These are phyloP conservation scores for Trissolcus basalis DNA, from an alignment of 1,140 invertebrate genomes.

Conservation along the genomic window DNA sequence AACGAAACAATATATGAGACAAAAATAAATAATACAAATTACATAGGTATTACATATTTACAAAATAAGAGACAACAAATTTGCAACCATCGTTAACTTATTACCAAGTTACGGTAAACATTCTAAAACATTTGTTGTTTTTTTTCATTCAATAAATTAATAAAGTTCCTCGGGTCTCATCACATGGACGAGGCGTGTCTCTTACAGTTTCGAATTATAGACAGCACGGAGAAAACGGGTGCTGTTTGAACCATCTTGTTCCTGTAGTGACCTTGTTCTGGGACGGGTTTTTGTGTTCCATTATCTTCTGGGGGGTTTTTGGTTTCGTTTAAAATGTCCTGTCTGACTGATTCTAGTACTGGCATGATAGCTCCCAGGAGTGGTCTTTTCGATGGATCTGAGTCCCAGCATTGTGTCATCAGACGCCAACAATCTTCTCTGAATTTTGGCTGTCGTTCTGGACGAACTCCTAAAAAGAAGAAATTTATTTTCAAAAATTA, in stretches of 20 bases:
- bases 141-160: too few species aligned
- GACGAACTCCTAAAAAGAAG: constrained; percentile 25
- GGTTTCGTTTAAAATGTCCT: background rate
- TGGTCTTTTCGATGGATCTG: constrained; percentile 81
- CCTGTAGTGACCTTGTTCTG: background rate
- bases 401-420: constrained; percentile 91
- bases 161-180: too few species aligned
- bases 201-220: background rate
- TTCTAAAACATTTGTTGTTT: too few species aligned
- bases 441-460: constrained; percentile 77
- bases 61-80: too few species aligned
- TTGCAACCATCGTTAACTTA: too few species aligned
- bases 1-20: too few species aligned
- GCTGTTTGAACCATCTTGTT: background rate
- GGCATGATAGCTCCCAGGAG: constrained; percentile 12
- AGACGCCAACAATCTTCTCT: constrained; percentile 88
- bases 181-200: too few species aligned
- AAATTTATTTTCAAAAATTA: constrained; percentile 12
- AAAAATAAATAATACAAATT: too few species aligned
- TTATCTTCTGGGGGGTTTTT: background rate
- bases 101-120: too few species aligned
- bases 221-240: background rate
- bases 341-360: constrained; percentile 3
- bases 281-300: background rate
- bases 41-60: too few species aligned